Evolutionary conservation across 2,888 invertebrate species (phyloP).

Genomic region (Spialia ferax): DNA sequence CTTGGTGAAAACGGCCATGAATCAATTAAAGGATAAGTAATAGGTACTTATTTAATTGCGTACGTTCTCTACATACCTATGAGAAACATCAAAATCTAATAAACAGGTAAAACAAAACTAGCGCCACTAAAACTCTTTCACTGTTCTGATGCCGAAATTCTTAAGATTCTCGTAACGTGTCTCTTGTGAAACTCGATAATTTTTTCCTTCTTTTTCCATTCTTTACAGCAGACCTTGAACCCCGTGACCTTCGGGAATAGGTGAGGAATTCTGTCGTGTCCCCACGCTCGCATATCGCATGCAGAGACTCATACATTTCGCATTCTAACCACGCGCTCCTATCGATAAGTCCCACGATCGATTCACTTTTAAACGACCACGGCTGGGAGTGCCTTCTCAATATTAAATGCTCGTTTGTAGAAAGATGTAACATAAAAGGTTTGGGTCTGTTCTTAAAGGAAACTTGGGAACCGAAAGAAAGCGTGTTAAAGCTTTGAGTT

Average conservation of each 20-base stretch:
- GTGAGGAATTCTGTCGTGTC: neutral
- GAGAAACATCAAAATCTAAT: no score
- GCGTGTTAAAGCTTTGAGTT: neutral
- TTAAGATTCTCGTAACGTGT: no score
- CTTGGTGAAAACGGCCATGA: no score
- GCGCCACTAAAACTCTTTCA: no score
- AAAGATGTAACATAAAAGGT: conserved; percentile 17
- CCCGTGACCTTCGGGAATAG: neutral
- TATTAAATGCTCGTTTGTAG: conserved; percentile 28
- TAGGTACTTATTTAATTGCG: no score
- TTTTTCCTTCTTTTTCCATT: neutral
- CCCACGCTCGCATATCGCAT: neutral
- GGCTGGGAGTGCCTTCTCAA: conserved; percentile 20
- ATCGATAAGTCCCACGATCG: conserved; percentile 57
- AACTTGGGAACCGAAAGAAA: neutral
- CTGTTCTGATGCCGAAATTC: no score
- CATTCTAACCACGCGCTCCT: conserved; percentile 49
- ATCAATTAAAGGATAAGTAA: no score
- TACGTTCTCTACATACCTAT: no score
- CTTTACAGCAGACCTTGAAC: neutral
- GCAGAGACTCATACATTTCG: conserved; percentile 5
- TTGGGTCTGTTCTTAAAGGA: neutral
- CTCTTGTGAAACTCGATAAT: no score
- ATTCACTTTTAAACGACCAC: conserved; percentile 54
- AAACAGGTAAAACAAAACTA: no score